These are phyloP conservation scores for Dendrocincla fuliginosa DNA, from an alignment of 2,797 vertebrate genomes.

Conservation along the genomic window DNA sequence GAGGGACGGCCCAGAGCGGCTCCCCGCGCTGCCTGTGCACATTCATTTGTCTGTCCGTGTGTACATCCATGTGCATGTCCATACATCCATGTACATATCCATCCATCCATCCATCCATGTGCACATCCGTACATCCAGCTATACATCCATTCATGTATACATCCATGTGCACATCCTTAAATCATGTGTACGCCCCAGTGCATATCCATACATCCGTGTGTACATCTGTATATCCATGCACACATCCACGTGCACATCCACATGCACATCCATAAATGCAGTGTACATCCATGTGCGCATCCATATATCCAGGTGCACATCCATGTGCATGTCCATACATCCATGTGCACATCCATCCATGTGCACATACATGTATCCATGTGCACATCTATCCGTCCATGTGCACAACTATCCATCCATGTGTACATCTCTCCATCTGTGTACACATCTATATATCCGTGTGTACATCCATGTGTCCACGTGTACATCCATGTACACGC, in stretches of 20 bases:
- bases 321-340: not conserved
- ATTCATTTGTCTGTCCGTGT: not conserved
- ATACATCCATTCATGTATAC: too few relatives aligned
- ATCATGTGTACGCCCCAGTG: not conserved
- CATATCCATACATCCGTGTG: too few relatives aligned
- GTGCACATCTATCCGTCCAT: too few relatives aligned
- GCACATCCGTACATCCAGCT: not conserved
- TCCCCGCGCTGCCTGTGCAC: not conserved
- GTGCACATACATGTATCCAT: not conserved
- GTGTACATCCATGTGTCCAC: not conserved
- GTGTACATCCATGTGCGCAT: too few relatives aligned
- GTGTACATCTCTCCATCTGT: not conserved
- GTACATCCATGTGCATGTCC: not conserved
- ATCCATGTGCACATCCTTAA: not conserved
- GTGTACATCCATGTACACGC: accelerated
- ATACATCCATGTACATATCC: not conserved
- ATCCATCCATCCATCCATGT: not conserved
- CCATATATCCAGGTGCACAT: too few relatives aligned
- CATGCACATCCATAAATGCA: too few relatives aligned
- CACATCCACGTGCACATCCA: not conserved
- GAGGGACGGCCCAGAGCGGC: not conserved
- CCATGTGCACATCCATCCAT: not conserved
- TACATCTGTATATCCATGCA: not conserved
- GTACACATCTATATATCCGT: not conserved
- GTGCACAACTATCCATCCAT: too few relatives aligned